Base-by-base conservation (phyloP, 2,888 invertebrate genomes). In the Eupithecia subumbrata region DNA sequence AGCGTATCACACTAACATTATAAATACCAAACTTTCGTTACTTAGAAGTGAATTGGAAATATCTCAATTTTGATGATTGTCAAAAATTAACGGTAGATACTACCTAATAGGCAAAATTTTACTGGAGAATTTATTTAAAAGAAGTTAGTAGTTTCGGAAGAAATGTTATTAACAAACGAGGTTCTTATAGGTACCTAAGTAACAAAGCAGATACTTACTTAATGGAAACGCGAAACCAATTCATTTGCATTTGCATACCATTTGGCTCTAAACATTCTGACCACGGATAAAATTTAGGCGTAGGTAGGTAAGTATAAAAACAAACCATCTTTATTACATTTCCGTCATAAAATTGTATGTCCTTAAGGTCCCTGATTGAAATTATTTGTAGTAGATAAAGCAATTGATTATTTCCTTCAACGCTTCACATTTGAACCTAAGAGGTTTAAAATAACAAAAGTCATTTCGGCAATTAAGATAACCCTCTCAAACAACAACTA, bases 381-480 rank as follows among this genome's bases (percentile, higher is more conserved):
- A 71, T 63, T 78, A 78, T 76, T 79, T 78, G 75, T 43, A 45
- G 72, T 34, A 64, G 75, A 76, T 76, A 78, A 74, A 69, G 72
- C 64, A 25, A n/a, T 71, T 68, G 75, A 78, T 79, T 75, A 78
- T 74, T 76, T 69, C 56, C 48, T 69, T 67, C 52, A 60, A 77
- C 75, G 69, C 16, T 68, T 75, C 66, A 75, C 60, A 67, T 77
- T 69, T 72, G 76, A 75, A 76, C 77, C 75, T 74, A 77, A 76
- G 56, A n/a, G 75, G 71, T 64, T 76, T 73, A 71, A 70, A 69
- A 12, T 73, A 80, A 73, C 73, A 74, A 80, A 78, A 74, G 80
- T 80, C 78, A 74, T 74, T 71, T 73, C 30, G 72, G 80, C 73
- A 79, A 81, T 81, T 78, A 80, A 81, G 81, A 81, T 81, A 81